Base-by-base conservation (phyloP, 2,797 vertebrate genomes). In the Bucorvus abyssinicus region DNA sequence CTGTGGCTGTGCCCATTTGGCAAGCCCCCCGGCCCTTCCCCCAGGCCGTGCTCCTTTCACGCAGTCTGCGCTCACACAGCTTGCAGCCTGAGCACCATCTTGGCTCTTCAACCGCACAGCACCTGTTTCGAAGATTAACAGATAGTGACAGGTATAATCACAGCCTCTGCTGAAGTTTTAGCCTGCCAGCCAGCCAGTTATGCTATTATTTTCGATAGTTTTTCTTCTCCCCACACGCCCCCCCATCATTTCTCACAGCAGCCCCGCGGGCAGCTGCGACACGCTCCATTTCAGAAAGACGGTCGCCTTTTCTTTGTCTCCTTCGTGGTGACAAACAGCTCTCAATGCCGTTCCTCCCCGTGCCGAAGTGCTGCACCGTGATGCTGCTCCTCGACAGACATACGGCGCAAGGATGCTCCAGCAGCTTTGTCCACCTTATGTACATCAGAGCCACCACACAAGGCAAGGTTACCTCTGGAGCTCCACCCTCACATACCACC, bases 121-220 rank as follows among this genome's bases (percentile, higher is more conserved):
- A 97, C 95, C 95, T 96, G 95, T 94, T 96, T 75, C 74, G 95
- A 91, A 94, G 94, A 94, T 92, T 95, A 96, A 96, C 84, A 76
- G 89, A 91, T 29, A 94, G 89, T 81, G 95, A 94, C 95, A 94
- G 93, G 79, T 73, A 88, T 84, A 89, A 93, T 76, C 87, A 78
- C 91, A 69, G 78, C 59, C 91, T 69, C 91, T 85, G 89, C 91
- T 94, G 89, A 71, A 86, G 89, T 77, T 94, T 81, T 71, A 78
- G 67, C 67, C 52, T 90, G 89, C 78, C 92, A 93, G 87, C 53
- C 88, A 83, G 64, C 6, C 82, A 77, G 64, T 86, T 86, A 55
- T n/a, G 21, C 34, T 61, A 38, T 64, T 84, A 81, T 78, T 92
- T 92, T 81, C 10, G 1, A 27, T 24, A 47, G 4, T 4, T 77